Evolutionary conservation across 2,888 invertebrate genomes (phyloP).

Genomic region (Dimorphilus gyrociliatus): DNA sequence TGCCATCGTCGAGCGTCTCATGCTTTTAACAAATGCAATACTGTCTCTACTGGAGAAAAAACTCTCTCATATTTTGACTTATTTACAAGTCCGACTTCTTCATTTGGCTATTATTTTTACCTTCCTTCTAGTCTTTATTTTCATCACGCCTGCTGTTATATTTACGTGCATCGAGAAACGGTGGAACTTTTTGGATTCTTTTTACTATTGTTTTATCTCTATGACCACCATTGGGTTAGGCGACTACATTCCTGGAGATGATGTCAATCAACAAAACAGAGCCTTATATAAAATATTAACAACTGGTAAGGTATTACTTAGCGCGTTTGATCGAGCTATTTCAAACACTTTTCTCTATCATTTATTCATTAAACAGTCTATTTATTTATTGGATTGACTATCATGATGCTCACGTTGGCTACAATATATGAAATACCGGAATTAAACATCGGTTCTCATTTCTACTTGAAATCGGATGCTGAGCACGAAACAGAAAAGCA

Average conservation of each 20-base stretch:
- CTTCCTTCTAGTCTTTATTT: slow-evolving; percentile 46
- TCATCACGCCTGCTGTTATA: slow-evolving; percentile 56
- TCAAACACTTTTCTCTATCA: too few species aligned
- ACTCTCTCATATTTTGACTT: slow-evolving; percentile 2
- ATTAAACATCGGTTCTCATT: slow-evolving; percentile 61
- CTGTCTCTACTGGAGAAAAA: slow-evolving; percentile 42
- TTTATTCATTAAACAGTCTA: slow-evolving; percentile 59
- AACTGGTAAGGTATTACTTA: slow-evolving; percentile 46
- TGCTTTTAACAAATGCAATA: slow-evolving; percentile 55
- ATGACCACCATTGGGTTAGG: slow-evolving; percentile 70
- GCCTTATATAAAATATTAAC: slow-evolving; percentile 66
- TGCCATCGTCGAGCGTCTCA: slow-evolving; percentile 61
- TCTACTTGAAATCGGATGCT: slow-evolving; percentile 48
- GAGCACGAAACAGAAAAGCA: slow-evolving; percentile 37
- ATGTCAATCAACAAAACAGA: slow-evolving; percentile 55
- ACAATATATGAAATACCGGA: slow-evolving; percentile 77
- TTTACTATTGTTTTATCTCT: slow-evolving; percentile 80
- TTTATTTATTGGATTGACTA: slow-evolving; percentile 59
- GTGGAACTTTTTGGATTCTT: slow-evolving; percentile 68
- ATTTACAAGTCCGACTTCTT: slow-evolving; percentile 48
- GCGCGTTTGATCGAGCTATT: too few species aligned
- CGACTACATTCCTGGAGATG: slow-evolving; percentile 72
- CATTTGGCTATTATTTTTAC: slow-evolving; percentile 51
- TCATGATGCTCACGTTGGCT: slow-evolving; percentile 65
- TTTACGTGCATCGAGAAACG: slow-evolving; percentile 59